A percentile compares a stretch with the other conserved stretches of the same genome.
Evolutionary conservation across 2,113 vertebrate species (phyloP).

Genomic region (Mormyrus lacerda): DNA sequence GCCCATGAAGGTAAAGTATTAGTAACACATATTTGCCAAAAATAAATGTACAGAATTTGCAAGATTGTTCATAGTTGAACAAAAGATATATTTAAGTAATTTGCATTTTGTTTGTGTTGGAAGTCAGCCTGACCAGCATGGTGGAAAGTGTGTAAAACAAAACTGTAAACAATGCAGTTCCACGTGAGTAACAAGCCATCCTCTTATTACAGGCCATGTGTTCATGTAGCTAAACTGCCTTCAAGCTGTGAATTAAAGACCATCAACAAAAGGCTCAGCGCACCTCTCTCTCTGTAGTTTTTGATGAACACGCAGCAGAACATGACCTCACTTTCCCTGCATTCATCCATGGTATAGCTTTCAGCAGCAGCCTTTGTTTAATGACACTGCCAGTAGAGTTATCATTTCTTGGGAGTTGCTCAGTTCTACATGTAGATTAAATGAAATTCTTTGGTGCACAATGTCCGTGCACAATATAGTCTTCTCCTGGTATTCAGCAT

Average conservation of each 20-base stretch:
- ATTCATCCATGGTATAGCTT: not conserved
- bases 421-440: not conserved
- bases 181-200: not conserved
- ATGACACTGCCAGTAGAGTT: not conserved
- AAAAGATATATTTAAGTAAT: constrained; percentile 36
- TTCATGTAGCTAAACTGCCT: constrained; percentile 9
- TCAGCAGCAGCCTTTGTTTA: not conserved
- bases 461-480: not conserved
- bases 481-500: constrained; percentile 10
- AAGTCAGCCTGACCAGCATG: constrained; percentile 20
- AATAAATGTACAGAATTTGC: not conserved
- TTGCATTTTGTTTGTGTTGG: constrained; percentile 43
- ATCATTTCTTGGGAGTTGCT: not conserved
- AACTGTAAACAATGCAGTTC: constrained; percentile 10
- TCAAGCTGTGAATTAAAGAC: constrained; percentile 8
- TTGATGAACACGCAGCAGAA: not conserved
- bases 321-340: not conserved
- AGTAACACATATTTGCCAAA: not conserved
- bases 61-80: not conserved
- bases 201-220: constrained; percentile 30
- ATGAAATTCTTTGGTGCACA: not conserved
- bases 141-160: constrained; percentile 31
- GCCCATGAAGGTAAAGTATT: not conserved
- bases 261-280: not conserved
- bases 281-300: not conserved